Conservation (phyloP, 2,888 invertebrate species). For the Petrolisthes cinctipes region DNA sequence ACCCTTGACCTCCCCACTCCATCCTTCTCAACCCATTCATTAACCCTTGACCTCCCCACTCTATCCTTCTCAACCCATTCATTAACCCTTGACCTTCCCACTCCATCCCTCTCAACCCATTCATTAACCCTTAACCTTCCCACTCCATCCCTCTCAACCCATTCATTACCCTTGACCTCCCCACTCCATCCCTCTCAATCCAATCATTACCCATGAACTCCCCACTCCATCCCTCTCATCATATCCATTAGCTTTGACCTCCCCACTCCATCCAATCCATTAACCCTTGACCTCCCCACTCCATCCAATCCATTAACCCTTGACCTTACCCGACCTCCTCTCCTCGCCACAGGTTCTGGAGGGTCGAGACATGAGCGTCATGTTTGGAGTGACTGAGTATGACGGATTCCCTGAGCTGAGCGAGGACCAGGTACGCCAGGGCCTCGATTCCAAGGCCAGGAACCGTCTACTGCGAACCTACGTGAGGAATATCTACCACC, state of each 20-base stretch:
- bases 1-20: not conserved
- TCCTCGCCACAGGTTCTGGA: constrained; percentile 39
- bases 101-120: too few species aligned
- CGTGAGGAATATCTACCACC: constrained; percentile 93
- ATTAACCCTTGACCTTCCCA: too few species aligned
- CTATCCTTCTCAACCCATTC: too few species aligned
- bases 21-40: not conserved
- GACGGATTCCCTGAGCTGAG: constrained; percentile 62
- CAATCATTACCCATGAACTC: not conserved
- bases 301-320: not conserved
- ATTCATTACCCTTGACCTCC: not conserved
- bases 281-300: too few species aligned
- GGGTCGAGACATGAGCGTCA: constrained; percentile 71
- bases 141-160: not conserved
- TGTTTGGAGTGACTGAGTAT: constrained; percentile 79
- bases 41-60: not conserved
- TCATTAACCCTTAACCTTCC: not conserved
- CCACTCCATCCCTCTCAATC: not conserved
- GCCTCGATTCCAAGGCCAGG: constrained; percentile 69
- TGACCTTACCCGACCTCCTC: not conserved
- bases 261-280: too few species aligned
- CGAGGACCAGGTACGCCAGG: constrained; percentile 48
- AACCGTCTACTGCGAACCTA: constrained; percentile 91
- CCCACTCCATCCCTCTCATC: not conserved
- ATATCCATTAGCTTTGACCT: not conserved